These are phyloP conservation scores for Nycticebus coucang DNA, from an alignment of 2,113 vertebrate genomes.

Conservation along the genomic window DNA sequence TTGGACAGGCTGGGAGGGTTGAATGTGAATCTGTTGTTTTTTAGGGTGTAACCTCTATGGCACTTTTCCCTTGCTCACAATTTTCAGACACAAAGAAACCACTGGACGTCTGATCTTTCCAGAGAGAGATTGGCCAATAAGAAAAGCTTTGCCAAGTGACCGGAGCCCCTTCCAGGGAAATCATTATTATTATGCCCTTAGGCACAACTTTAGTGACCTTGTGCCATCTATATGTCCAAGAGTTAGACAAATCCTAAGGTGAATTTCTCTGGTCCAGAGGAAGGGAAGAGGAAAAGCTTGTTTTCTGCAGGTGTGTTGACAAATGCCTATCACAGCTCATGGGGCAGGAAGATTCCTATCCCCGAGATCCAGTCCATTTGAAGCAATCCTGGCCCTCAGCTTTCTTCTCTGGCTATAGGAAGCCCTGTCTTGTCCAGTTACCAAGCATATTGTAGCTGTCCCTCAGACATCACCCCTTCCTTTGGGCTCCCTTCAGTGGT, in stretches of 20 bases:
- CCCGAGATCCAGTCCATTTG: background rate
- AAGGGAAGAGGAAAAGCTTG: rapidly evolving
- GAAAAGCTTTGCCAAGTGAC: background rate
- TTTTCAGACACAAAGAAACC: background rate
- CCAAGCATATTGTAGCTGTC: background rate
- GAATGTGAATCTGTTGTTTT: too few species aligned
- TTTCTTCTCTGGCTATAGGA: background rate
- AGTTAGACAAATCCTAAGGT: rapidly evolving
- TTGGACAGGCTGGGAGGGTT: background rate
- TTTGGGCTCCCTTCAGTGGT: background rate
- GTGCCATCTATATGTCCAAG: rapidly evolving
- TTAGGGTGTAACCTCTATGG: background rate
- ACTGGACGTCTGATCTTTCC: background rate
- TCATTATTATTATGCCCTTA: background rate
- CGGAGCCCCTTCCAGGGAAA: background rate
- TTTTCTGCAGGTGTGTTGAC: background rate
- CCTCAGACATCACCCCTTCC: too few species aligned
- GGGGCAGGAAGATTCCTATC: too few species aligned
- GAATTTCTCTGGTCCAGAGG: background rate
- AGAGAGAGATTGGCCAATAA: background rate
- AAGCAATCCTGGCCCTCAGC: background rate
- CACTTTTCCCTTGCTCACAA: background rate
- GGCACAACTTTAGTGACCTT: rapidly evolving
- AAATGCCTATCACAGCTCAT: background rate
- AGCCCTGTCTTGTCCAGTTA: background rate